A percentile compares a stretch with the other conserved stretches of the same genome.
phyloP scores from a whole-genome alignment of 2,797 vertebrate species.

The Semaprochilodus insignis region DNA sequence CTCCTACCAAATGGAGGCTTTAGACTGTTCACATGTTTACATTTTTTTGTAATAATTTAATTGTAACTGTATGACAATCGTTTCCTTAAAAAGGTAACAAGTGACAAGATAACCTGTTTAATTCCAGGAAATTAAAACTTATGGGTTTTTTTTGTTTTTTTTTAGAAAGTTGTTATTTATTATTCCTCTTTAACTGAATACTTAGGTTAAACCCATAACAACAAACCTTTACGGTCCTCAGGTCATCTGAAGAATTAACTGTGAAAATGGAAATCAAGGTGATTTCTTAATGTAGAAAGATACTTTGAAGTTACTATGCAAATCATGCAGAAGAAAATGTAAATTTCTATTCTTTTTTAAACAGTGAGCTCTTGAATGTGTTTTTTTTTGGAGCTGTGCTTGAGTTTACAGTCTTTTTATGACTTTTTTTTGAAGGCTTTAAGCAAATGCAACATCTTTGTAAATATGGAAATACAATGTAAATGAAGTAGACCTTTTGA shows the following conservation, averaged over 20 bases:
- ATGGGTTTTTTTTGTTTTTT: neutral
- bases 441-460: too few relatives aligned
- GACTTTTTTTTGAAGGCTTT: too few relatives aligned
- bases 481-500: too few relatives aligned
- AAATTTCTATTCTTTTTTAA: neutral
- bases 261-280: conserved; percentile 12
- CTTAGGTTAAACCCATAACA: neutral
- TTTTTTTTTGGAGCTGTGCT: neutral
- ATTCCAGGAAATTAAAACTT: neutral
- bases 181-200: neutral
- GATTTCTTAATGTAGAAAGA: neutral
- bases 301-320: neutral
- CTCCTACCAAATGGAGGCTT: neutral
- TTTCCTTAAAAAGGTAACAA: neutral
- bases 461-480: too few relatives aligned
- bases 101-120: conserved; percentile 4
- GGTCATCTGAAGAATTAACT: conserved; percentile 8
- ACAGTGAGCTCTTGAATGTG: neutral
- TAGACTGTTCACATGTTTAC: neutral
- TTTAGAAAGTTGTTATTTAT: conserved; percentile 4
- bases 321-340: conserved; percentile 2
- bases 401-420: too few relatives aligned
- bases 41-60: neutral
- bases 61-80: neutral
- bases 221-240: conserved; percentile 3